Percentiles rank a stretch among this genome's conserved stretches.
Conservation (phyloP, 2,797 vertebrate genomes). For the Acridotheres tristis region DNA sequence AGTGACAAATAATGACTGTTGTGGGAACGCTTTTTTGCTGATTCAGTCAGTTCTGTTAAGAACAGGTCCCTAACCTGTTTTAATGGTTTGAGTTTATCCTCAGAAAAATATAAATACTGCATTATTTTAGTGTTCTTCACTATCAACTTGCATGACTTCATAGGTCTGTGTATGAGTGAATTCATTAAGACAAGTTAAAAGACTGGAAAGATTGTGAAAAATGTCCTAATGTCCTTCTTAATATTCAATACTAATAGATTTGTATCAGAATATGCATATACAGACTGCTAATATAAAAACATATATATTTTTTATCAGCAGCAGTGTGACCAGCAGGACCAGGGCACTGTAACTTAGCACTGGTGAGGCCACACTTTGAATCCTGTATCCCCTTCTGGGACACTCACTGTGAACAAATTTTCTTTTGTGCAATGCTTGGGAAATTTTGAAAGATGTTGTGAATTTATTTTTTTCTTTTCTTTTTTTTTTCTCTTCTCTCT, state of each 20-base stretch:
- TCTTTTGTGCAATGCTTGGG: background rate
- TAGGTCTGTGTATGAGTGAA: background rate
- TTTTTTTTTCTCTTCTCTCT: accelerated
- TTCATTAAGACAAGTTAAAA: background rate
- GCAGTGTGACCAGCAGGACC: background rate
- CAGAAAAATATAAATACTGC: background rate
- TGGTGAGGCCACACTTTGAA: background rate
- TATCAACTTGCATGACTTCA: background rate
- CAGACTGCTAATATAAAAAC: background rate
- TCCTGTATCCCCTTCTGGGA: background rate
- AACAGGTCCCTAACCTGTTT: background rate
- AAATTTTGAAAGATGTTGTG: background rate
- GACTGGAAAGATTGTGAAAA: background rate
- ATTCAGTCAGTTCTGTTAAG: background rate
- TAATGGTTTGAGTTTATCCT: background rate
- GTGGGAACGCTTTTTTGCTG: background rate
- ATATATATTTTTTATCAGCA: background rate
- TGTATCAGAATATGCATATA: background rate
- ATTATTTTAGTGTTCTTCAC: background rate
- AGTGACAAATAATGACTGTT: background rate
- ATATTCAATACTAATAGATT: background rate
- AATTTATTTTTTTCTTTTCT: background rate
- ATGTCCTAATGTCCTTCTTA: background rate
- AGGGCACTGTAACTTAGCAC: background rate
- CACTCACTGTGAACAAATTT: background rate